Percentiles rank a stretch among this genome's conserved stretches.
Conservation (phyloP, 35 echinoderm and acorn worm species). For the Patiria miniata region DNA sequence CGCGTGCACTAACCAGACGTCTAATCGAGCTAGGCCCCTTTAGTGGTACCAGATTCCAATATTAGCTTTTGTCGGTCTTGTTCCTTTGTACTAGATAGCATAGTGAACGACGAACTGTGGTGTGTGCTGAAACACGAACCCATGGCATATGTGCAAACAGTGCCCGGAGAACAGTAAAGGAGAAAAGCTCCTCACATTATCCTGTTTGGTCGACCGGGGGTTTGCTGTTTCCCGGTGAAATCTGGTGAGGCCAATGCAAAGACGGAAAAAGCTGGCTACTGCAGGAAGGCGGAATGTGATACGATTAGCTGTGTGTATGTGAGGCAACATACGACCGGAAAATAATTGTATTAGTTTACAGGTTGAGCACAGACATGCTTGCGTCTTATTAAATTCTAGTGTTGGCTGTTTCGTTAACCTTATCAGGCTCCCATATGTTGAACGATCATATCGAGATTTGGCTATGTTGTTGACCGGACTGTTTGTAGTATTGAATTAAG, state of each 20-base stretch:
- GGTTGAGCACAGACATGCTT: constrained; percentile 17
- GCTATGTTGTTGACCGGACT: no score
- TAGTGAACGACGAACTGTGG: no score
- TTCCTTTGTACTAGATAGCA: no score
- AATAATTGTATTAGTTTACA: constrained; percentile 21
- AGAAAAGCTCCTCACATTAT: background rate
- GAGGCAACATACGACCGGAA: constrained; percentile 9
- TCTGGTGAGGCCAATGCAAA: background rate
- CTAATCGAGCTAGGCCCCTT: no score
- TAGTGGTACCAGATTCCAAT: no score
- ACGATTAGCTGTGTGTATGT: background rate
- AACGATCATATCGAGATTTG: no score
- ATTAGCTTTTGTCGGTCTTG: no score
- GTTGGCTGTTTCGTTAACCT: no score
- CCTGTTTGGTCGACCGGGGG: background rate
- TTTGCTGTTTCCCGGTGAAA: background rate
- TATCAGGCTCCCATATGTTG: no score
- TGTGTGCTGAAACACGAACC: background rate
- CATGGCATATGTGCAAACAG: background rate
- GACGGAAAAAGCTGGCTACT: background rate
- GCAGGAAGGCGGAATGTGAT: background rate
- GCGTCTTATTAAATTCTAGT: background rate
- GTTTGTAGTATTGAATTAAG: no score
- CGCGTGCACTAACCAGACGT: no score
- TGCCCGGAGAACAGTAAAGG: background rate